These are phyloP conservation scores for Apodemus sylvaticus DNA, from an alignment of 2,113 vertebrate genomes.

Conservation along the genomic window DNA sequence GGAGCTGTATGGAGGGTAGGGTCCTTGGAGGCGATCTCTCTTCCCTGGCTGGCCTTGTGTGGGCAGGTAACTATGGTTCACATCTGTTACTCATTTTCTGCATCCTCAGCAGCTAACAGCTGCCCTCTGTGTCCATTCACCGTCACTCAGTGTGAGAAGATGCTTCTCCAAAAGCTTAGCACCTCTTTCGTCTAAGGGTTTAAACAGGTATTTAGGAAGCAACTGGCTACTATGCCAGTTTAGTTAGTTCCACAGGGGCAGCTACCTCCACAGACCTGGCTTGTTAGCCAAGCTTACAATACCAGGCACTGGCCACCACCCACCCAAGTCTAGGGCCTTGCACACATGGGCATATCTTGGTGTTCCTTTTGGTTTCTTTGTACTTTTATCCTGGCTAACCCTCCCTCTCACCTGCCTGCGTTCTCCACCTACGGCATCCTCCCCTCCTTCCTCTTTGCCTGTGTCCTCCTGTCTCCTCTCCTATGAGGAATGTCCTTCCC, in stretches of 20 bases:
- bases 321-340: neutral
- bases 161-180: neutral
- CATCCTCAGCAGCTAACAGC: neutral
- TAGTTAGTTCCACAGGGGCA: neutral
- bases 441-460: no score
- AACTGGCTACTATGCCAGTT: neutral
- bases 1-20: no score
- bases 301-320: neutral
- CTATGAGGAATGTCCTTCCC: neutral
- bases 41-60: neutral
- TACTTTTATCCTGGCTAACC: neutral
- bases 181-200: neutral
- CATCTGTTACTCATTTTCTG: neutral
- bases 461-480: neutral
- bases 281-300: neutral
- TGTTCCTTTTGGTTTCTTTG: neutral
- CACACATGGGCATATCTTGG: no score
- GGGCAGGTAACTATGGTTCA: neutral
- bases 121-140: neutral
- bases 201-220: neutral
- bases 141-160: neutral
- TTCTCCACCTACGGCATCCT: neutral
- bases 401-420: neutral
- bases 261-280: neutral
- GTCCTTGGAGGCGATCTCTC: neutral